Conservation (phyloP, 2,113 vertebrate genomes). For the Natator depressus region DNA sequence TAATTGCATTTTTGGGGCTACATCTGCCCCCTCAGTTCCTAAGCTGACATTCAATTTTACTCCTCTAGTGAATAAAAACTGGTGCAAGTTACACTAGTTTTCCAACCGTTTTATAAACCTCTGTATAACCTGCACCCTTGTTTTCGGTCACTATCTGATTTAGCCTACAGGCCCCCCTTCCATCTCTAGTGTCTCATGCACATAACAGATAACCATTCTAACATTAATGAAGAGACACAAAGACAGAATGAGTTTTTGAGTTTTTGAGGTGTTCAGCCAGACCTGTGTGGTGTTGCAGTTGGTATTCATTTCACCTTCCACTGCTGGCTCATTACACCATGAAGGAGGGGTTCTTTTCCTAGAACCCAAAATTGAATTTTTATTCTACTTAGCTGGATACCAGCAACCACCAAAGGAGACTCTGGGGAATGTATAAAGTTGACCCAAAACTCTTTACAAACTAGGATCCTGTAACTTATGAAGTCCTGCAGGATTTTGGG, state of each 20-base stretch:
- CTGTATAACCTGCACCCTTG: neutral
- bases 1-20: neutral
- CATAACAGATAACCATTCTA: neutral
- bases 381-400: neutral
- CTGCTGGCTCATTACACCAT: neutral
- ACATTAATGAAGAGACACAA: neutral
- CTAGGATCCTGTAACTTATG: slow-evolving; percentile 19
- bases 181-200: neutral
- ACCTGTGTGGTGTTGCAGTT: neutral
- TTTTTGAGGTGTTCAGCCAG: neutral
- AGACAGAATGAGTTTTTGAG: neutral
- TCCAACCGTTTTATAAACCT: neutral
- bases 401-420: slow-evolving; percentile 13
- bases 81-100: neutral
- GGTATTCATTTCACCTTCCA: slow-evolving; percentile 26
- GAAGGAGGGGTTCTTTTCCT: neutral
- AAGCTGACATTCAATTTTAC: neutral
- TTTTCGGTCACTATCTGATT: neutral
- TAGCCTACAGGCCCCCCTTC: neutral
- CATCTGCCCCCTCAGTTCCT: neutral
- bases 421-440: slow-evolving; percentile 36
- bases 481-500: slow-evolving; percentile 61
- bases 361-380: neutral
- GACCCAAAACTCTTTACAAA: neutral
- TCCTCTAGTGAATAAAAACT: neutral